Percentiles rank a stretch among this genome's conserved stretches.
Evolutionary conservation across 2,113 vertebrate genomes (phyloP).

Genomic region (Sterrhoptilus dennistouni): DNA sequence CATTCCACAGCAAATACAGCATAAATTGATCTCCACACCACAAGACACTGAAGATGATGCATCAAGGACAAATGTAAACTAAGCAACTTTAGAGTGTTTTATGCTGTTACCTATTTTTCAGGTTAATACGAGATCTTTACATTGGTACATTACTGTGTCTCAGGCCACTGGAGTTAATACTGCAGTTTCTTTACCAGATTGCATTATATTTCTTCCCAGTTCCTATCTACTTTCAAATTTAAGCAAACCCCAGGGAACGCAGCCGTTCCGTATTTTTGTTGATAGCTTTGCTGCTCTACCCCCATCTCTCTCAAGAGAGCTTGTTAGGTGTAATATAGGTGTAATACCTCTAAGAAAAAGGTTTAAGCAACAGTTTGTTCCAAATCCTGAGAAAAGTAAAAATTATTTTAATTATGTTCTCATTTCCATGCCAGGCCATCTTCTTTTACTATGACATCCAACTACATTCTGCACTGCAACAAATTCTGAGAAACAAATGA

Average conservation of each 20-base stretch:
- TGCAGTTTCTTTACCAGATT: conserved; percentile 46
- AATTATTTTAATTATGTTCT: conserved; percentile 59
- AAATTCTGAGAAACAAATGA: conserved; percentile 6
- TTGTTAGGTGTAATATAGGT: conserved; percentile 73
- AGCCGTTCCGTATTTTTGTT: conserved; percentile 14
- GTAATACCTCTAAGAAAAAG: conserved; percentile 54
- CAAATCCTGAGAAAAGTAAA: conserved; percentile 47
- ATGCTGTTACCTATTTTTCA: not conserved
- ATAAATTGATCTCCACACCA: not conserved
- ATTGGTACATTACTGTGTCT: not conserved
- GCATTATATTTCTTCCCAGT: conserved; percentile 52
- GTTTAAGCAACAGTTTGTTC: conserved; percentile 64
- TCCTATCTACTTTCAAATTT: conserved; percentile 57
- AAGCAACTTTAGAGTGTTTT: not conserved
- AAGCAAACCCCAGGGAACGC: conserved; percentile 44
- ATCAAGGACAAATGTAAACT: not conserved
- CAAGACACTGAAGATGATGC: not conserved
- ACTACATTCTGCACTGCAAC: not conserved
- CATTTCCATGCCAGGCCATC: conserved; percentile 36
- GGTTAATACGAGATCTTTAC: conserved; percentile 35
- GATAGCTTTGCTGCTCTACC: conserved; percentile 38
- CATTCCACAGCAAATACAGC: not conserved
- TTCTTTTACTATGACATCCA: conserved; percentile 40
- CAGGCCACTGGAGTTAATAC: not conserved
- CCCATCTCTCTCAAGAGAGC: conserved; percentile 56